Evolutionary conservation across 2,888 invertebrate genomes (phyloP), one percentile per base, ranked within the genome.

Genomic region (Cremastinae sp.): DNA sequence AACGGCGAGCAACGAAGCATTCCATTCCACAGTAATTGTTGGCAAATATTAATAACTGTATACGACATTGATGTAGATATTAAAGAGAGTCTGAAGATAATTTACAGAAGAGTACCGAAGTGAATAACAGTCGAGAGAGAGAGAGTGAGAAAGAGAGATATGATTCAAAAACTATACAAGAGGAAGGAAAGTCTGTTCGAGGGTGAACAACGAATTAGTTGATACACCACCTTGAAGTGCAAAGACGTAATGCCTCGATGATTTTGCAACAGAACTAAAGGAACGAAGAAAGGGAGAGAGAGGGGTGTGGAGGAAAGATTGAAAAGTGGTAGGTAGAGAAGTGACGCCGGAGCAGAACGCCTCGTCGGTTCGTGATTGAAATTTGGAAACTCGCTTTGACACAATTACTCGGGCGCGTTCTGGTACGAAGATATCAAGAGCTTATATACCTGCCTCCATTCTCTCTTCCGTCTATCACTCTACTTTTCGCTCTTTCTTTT

Each of bases 161-260:
- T 78, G 81, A 84, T 83, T 84, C 82, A 83, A 83, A 84, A 83
- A 84, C 75, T n/a, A n/a, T 81, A 68, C 80, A 28, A 20, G 51
- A 68, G 79, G n/a, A 55, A 80, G 84, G 84, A 85, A 83, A 83
- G 82, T 84, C 78, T 79, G 73, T 79, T 83, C 81, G 83, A 83
- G 83, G 83, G 84, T 84, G 84, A 84, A 83, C 79, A 47, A 73
- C 62, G 75, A 73, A 75, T 78, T 79, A 82, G 81, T 79, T 79
- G 81, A 81, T 78, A 62, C 65, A 55, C 58, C 74, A 83, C 83
- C 83, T 84, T 87, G 86, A 88, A 88, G 87, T 88, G 88, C 88
- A 89, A 89, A 89, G 89, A 89, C 85, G 88, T 88, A 88, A 89
- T 89, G 89, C 88, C 85, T 88, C 85, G 87, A 88, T 88, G 88